Conservation (phyloP, 2,888 invertebrate genomes). For the Dicycla oo region DNA sequence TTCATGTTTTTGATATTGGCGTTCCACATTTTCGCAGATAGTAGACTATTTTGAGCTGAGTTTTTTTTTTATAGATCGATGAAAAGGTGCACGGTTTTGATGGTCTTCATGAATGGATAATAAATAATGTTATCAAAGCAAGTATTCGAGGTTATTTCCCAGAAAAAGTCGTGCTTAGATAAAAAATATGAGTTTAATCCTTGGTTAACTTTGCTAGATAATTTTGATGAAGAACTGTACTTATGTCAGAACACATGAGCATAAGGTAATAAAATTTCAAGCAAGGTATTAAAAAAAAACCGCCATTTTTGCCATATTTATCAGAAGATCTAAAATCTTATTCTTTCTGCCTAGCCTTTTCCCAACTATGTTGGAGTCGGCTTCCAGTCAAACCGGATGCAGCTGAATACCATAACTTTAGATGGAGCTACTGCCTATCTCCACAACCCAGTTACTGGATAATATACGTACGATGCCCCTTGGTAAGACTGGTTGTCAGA, state of each 20-base stretch:
- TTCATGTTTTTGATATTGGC: slow-evolving; percentile 39
- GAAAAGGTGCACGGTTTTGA: neutral
- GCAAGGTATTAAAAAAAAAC: neutral
- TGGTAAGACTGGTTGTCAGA: no score
- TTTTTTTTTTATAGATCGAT: neutral
- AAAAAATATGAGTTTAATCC: neutral
- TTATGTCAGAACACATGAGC: no score
- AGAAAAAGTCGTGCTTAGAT: no score
- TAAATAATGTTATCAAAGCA: neutral
- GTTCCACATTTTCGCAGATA: slow-evolving; percentile 7
- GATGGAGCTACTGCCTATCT: no score
- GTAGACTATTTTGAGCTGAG: neutral
- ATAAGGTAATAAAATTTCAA: neutral
- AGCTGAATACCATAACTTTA: no score
- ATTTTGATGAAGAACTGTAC: neutral
- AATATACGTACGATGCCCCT: no score
- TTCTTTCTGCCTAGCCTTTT: no score
- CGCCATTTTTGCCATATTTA: neutral
- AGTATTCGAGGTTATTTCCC: neutral
- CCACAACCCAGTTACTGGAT: no score
- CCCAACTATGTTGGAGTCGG: no score
- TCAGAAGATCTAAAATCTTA: neutral
- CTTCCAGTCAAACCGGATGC: no score
- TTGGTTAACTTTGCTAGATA: neutral
- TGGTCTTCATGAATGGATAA: no score